Evolutionary conservation across 2,797 vertebrate species (phyloP).

Genomic region (Sebastes iracundus): DNA sequence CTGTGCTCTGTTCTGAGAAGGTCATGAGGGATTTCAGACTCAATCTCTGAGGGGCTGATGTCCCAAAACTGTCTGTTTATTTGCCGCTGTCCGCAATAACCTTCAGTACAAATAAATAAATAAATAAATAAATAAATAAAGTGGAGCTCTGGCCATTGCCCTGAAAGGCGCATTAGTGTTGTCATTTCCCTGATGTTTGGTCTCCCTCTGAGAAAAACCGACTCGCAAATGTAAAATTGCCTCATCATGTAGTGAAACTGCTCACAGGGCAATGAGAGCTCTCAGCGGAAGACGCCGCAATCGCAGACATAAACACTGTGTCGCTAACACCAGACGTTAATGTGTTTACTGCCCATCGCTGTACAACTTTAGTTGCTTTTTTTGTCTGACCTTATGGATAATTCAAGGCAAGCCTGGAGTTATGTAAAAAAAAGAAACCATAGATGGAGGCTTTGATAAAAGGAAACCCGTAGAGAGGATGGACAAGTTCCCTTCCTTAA

Average conservation of each 20-base stretch:
- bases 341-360: conserved; percentile 35
- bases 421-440: conserved; percentile 8
- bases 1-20: conserved; percentile 41
- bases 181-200: conserved; percentile 41
- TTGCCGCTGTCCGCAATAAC: conserved; percentile 45
- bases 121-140: conserved; percentile 41
- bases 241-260: conserved; percentile 32
- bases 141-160: conserved; percentile 11
- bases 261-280: conserved; percentile 34
- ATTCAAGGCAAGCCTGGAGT: conserved; percentile 24
- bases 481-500: conserved; percentile 52
- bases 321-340: conserved; percentile 11
- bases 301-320: conserved; percentile 7
- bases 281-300: conserved; percentile 25
- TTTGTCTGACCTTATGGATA: conserved; percentile 29
- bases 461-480: conserved; percentile 52
- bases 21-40: conserved; percentile 61
- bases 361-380: conserved; percentile 12
- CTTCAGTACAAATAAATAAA: conserved; percentile 36
- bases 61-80: conserved; percentile 44
- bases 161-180: conserved; percentile 33
- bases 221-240: conserved; percentile 34
- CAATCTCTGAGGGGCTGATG: conserved; percentile 32
- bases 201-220: conserved; percentile 24
- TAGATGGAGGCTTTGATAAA: conserved; percentile 48